These are phyloP conservation scores for Calyptomena viridis DNA, from an alignment of 2,113 vertebrate species.

Conservation along the genomic window DNA sequence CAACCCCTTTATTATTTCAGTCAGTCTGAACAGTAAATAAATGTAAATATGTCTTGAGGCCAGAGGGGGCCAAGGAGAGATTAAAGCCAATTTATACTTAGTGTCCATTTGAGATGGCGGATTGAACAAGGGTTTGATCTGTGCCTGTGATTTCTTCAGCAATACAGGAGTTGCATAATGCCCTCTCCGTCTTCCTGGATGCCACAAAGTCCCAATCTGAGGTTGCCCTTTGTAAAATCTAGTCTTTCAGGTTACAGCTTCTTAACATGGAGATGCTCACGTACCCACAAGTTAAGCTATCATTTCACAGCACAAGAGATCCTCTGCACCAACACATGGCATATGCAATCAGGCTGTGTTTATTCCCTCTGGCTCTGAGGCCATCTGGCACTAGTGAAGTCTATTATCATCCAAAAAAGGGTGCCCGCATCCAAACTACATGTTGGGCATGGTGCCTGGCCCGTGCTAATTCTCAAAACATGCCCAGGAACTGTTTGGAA, in stretches of 20 bases:
- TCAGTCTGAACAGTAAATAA: neutral
- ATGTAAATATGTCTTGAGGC: neutral
- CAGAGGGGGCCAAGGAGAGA: neutral
- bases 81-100: neutral
- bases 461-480: slow-evolving; percentile 36
- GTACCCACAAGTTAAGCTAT: neutral
- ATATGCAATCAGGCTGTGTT: neutral
- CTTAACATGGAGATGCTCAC: neutral
- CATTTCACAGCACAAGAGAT: neutral
- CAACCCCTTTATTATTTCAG: neutral
- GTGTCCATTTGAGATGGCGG: neutral
- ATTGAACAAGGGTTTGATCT: neutral
- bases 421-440: slow-evolving; percentile 29
- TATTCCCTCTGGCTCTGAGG: neutral
- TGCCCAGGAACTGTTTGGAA: slow-evolving; percentile 34
- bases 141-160: neutral
- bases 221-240: neutral
- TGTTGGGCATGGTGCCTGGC: slow-evolving; percentile 39
- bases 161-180: neutral
- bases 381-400: slow-evolving; percentile 30
- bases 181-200: neutral
- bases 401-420: slow-evolving; percentile 61
- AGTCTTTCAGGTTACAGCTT: neutral
- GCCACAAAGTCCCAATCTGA: neutral
- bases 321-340: neutral